Base-by-base conservation (phyloP, 1,140 invertebrate species). In the Melipona quadrifasciata region DNA sequence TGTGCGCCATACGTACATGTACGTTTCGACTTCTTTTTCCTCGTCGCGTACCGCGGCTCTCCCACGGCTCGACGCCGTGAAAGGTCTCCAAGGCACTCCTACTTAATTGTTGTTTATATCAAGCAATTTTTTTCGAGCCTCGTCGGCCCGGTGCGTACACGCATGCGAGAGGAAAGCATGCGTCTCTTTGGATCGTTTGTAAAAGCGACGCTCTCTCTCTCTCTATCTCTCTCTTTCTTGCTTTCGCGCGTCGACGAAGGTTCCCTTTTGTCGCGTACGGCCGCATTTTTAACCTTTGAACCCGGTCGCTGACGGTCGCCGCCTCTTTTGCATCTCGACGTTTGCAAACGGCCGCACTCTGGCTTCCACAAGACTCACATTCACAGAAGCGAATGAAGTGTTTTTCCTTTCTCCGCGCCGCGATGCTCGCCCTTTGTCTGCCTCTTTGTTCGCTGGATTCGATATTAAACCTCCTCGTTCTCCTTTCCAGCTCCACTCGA, bases 41-140 rank as follows among this genome's bases (percentile, higher is more conserved):
- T 67, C 76, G 65, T 57, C 57, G 70, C 75, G 67, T 77, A 8
- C 34, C 19, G 17, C 61, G 47, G 71, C 80, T 82, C 80, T 90
- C 89, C 90, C 89, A 91, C 87, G 87, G 74, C 78, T 84, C 68
- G 47, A 61, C 73, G 68, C 68, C 89, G 80, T 77, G 71, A 89
- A 89, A 90, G 82, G 85, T 87, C 80, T 86, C 55, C 79, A 58
- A 47, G 86, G 87, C 87, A 90, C 88, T 86, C 87, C 87, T 82
- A 84, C 86, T 88, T 86, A 85, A 91, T 80, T 81, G 68, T 82
- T 80, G 71, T 89, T 90, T 90, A 82, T 90, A 88, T 85, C 86
- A 75, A 71, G 82, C 73, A 71, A 88, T 87, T 84, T 74, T 82
- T 84, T 87, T 80, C 78, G 79, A 81, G 82, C 70, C 84, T 71